phyloP scores from a whole-genome alignment of 2,113 vertebrate genomes.

The Tychaedon coryphoeus region DNA sequence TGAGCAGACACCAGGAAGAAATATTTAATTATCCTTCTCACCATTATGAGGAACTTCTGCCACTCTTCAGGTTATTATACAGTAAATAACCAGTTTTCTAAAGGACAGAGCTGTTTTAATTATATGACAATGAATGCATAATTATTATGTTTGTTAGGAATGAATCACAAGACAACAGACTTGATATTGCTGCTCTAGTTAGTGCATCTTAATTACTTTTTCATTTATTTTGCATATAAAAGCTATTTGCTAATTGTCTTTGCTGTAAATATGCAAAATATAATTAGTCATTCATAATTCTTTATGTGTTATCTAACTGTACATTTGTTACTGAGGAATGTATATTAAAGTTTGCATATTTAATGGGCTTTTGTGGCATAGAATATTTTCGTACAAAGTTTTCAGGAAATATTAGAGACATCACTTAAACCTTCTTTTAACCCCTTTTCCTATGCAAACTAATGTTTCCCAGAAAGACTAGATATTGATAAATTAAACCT shows the following conservation, averaged over 20 bases:
- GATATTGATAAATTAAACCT: slow-evolving; percentile 43
- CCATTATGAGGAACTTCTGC: slow-evolving; percentile 82
- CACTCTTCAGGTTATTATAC: slow-evolving; percentile 83
- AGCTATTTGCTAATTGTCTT: slow-evolving; percentile 89
- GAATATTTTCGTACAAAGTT: slow-evolving; percentile 74
- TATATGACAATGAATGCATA: slow-evolving; percentile 89
- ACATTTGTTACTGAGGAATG: slow-evolving; percentile 83
- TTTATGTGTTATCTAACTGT: slow-evolving; percentile 86
- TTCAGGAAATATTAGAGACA: slow-evolving; percentile 70
- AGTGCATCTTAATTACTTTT: slow-evolving; percentile 89
- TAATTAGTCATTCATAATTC: slow-evolving; percentile 88
- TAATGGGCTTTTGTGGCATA: slow-evolving; percentile 72
- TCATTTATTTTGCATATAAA: slow-evolving; percentile 90
- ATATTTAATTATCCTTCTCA: slow-evolving; percentile 82
- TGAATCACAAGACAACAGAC: slow-evolving; percentile 86
- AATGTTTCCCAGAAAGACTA: slow-evolving; percentile 38
- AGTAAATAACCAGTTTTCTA: slow-evolving; percentile 85
- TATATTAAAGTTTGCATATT: slow-evolving; percentile 85
- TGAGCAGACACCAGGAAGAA: slow-evolving; percentile 70
- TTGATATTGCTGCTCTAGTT: slow-evolving; percentile 84
- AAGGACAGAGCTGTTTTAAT: slow-evolving; percentile 88
- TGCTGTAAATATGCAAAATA: slow-evolving; percentile 88
- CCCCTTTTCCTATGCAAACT: slow-evolving; percentile 68
- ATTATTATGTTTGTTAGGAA: slow-evolving; percentile 87
- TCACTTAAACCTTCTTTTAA: slow-evolving; percentile 68